phyloP scores from a whole-genome alignment of 2,888 invertebrate genomes.

The Halictus ligatus region DNA sequence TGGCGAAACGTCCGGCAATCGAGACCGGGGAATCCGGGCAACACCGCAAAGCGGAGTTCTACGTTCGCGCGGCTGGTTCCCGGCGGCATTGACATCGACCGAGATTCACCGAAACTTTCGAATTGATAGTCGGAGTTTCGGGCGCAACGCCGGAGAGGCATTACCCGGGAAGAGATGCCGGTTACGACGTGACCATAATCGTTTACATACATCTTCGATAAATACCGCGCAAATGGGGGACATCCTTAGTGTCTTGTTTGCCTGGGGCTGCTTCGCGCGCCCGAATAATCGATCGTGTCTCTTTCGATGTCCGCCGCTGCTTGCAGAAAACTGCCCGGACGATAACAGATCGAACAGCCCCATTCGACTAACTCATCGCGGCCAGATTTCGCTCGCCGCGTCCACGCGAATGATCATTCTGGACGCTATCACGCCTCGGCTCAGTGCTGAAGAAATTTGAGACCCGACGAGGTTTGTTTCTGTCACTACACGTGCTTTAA shows the following conservation, averaged over 20 bases:
- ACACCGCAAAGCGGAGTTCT: slow-evolving; percentile 41
- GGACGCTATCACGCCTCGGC: not conserved
- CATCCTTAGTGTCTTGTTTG: slow-evolving; percentile 49
- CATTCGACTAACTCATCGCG: not conserved
- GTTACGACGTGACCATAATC: slow-evolving; percentile 40
- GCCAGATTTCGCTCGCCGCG: not conserved
- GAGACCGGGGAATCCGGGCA: slow-evolving; percentile 17
- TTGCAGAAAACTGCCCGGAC: not conserved
- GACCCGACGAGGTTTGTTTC: not conserved
- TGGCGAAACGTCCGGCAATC: not conserved
- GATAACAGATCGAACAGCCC: slow-evolving; percentile 12
- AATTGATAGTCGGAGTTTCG: slow-evolving; percentile 48
- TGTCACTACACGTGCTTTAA: too few species aligned
- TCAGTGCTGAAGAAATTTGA: not conserved
- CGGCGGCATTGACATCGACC: slow-evolving; percentile 55
- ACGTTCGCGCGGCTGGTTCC: slow-evolving; percentile 33
- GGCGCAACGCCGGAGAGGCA: slow-evolving; percentile 24
- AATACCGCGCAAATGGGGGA: slow-evolving; percentile 29
- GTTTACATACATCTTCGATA: slow-evolving; percentile 42
- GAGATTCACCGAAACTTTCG: slow-evolving; percentile 42
- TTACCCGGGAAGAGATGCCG: slow-evolving; percentile 4
- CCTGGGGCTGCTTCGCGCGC: not conserved
- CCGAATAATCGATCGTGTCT: slow-evolving; percentile 13
- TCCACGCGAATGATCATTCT: not conserved
- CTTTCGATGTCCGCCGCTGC: slow-evolving; percentile 5